Evolutionary conservation across 2,888 invertebrate species (phyloP).

Genomic region (Sphaeridia pumilis): DNA sequence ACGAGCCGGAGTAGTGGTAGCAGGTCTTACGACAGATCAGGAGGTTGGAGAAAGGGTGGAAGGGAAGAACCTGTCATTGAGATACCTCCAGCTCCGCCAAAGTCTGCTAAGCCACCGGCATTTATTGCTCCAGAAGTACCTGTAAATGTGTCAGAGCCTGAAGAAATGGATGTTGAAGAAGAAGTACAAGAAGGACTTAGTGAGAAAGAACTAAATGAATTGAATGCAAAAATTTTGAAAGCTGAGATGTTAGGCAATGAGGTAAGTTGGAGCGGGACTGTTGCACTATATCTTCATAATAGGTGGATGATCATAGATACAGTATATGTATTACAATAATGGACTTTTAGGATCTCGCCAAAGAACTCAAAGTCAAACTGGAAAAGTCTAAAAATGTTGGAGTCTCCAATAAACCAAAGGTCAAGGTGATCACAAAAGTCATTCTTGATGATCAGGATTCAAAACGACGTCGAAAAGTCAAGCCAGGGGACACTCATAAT

Average conservation of each 20-base stretch:
- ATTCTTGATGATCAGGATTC: slow-evolving; percentile 18
- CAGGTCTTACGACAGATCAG: background rate
- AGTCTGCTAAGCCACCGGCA: background rate
- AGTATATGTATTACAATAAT: background rate
- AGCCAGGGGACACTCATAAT: slow-evolving; percentile 53
- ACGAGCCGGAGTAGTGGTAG: background rate
- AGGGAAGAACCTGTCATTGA: background rate
- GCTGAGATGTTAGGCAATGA: slow-evolving; percentile 85
- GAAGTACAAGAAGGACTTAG: slow-evolving; percentile 44
- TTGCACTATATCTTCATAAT: background rate
- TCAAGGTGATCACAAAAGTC: slow-evolving; percentile 30
- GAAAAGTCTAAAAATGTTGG: no score
- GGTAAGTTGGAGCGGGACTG: slow-evolving; percentile 35
- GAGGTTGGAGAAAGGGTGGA: slow-evolving; percentile 13
- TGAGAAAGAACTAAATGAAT: slow-evolving; percentile 75
- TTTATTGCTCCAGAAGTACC: background rate
- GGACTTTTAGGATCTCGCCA: slow-evolving; percentile 46
- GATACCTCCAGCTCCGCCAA: background rate
- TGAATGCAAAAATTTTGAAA: slow-evolving; percentile 82
- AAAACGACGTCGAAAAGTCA: slow-evolving; percentile 18
- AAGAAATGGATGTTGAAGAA: slow-evolving; percentile 5
- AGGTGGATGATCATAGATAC: background rate
- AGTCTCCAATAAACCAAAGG: slow-evolving; percentile 23
- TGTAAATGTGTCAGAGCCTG: no score
- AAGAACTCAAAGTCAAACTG: slow-evolving; percentile 56